Evolutionary conservation across 1,140 invertebrate genomes (phyloP).

Genomic region (Hylyphantes graminicola): DNA sequence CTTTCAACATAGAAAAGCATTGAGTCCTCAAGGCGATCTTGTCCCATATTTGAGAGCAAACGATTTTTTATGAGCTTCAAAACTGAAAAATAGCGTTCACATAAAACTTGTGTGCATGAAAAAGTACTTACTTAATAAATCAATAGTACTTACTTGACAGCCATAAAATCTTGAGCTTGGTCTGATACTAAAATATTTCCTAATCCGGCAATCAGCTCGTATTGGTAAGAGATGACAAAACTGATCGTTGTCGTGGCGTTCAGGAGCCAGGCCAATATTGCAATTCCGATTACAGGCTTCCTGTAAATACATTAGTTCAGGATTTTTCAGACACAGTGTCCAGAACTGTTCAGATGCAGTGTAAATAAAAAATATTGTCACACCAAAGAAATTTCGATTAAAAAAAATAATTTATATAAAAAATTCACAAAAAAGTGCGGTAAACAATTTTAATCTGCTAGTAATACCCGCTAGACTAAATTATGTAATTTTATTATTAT

Average conservation of each 20-base stretch:
- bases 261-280: neutral
- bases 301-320: neutral
- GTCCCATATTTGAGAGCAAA: too few species aligned
- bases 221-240: constrained; percentile 27
- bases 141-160: too few species aligned
- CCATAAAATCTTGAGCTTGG: neutral
- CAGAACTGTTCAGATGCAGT: neutral
- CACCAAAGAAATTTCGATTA: too few species aligned
- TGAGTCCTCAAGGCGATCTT: too few species aligned
- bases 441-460: neutral
- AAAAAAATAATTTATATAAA: too few species aligned
- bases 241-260: neutral
- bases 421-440: too few species aligned
- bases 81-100: too few species aligned
- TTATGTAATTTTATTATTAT: neutral
- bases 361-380: neutral
- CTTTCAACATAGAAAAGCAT: too few species aligned
- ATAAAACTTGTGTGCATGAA: too few species aligned
- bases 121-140: too few species aligned
- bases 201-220: neutral
- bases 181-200: neutral
- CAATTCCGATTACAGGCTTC: constrained; percentile 17
- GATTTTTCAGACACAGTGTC: neutral
- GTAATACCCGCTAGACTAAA: neutral
- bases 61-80: too few species aligned